These are phyloP conservation scores for Amphiduros pacificus DNA, from an alignment of 2,888 invertebrate species.

Conservation along the genomic window DNA sequence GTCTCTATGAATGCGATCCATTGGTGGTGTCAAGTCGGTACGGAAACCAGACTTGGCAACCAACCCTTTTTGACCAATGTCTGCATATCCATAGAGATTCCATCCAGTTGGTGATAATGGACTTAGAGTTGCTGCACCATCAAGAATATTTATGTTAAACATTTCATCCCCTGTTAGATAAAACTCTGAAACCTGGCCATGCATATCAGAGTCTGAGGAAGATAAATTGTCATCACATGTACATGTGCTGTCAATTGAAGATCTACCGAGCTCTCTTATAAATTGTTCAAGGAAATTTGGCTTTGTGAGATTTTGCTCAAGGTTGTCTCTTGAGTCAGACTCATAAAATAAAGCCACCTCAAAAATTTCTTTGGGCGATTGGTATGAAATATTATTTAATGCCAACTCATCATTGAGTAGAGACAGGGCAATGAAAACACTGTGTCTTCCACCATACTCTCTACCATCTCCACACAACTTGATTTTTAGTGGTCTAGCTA, in stretches of 20 bases:
- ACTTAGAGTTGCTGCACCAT: not conserved
- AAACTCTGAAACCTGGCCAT: too few species aligned
- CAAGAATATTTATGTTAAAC: not conserved
- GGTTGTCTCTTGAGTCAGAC: not conserved
- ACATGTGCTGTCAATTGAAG: too few species aligned
- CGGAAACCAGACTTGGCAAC: not conserved
- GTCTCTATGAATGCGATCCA: not conserved
- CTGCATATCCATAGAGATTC: not conserved
- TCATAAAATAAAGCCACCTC: not conserved
- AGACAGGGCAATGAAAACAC: not conserved
- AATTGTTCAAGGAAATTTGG: too few species aligned
- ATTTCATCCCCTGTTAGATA: not conserved
- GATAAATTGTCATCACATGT: too few species aligned
- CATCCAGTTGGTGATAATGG: not conserved
- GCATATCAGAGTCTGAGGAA: too few species aligned
- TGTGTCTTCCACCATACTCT: not conserved
- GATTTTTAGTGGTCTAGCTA: not conserved
- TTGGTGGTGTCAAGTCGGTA: not conserved
- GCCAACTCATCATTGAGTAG: not conserved
- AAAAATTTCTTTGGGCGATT: not conserved
- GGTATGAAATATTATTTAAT: not conserved
- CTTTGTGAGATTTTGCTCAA: too few species aligned
- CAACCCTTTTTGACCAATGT: not conserved
- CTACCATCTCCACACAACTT: not conserved
- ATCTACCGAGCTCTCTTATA: too few species aligned